These are phyloP conservation scores for Callipepla squamata DNA, from an alignment of 2,113 vertebrate genomes.

Conservation along the genomic window DNA sequence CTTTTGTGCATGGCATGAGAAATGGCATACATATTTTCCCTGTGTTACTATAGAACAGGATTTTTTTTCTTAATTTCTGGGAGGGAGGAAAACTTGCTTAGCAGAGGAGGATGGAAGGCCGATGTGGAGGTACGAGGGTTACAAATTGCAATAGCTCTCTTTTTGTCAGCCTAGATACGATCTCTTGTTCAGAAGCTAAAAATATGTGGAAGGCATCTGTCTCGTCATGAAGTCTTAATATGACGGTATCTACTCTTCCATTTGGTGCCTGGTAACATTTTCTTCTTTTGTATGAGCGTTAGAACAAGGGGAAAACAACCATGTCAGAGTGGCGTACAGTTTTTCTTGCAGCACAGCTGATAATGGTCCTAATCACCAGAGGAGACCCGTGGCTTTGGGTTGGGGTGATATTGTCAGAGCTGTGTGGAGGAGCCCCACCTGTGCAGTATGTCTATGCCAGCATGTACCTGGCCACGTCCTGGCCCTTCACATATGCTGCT, in stretches of 20 bases:
- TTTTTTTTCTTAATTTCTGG: not conserved
- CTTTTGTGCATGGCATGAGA: not conserved
- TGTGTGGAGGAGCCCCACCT: not conserved
- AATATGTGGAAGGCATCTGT: not conserved
- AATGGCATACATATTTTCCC: not conserved
- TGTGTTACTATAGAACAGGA: not conserved
- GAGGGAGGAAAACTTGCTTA: not conserved
- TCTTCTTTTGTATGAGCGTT: not conserved
- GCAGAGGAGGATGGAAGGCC: not conserved
- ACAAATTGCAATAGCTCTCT: not conserved
- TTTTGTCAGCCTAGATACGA: not conserved
- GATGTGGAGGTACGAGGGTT: not conserved
- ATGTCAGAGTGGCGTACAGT: not conserved
- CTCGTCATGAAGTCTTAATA: not conserved
- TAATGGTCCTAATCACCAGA: not conserved
- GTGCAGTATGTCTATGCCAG: rapidly evolving
- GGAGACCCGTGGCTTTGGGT: not conserved
- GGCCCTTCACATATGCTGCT: not conserved
- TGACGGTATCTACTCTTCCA: not conserved
- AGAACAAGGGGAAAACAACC: not conserved
- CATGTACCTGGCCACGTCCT: not conserved
- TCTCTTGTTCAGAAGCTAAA: constrained; percentile 9
- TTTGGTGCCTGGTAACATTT: not conserved
- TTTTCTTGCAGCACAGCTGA: not conserved
- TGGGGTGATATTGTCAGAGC: not conserved